Conservation (phyloP, 2,113 vertebrate species). For the Nettapus auritus region DNA sequence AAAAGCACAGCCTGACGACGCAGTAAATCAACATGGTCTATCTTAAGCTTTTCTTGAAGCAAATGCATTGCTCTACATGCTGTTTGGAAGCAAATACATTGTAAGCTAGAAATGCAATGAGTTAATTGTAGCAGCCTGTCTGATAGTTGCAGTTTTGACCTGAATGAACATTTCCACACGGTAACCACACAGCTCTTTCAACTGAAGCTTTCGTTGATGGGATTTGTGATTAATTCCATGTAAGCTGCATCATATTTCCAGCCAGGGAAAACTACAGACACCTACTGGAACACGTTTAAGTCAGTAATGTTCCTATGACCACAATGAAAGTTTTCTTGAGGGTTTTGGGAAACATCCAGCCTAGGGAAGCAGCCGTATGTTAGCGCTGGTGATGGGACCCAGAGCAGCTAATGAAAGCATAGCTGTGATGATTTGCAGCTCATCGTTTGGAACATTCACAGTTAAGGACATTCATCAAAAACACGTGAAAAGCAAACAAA, state of each 20-base stretch:
- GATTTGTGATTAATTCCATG: background rate
- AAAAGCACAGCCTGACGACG: background rate
- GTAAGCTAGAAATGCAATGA: background rate
- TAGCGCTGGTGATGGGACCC: background rate
- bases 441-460: background rate
- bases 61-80: background rate
- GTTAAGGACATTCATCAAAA: background rate
- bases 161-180: background rate
- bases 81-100: background rate
- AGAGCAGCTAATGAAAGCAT: background rate
- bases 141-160: background rate
- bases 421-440: background rate
- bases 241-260: background rate
- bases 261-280: background rate
- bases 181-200: background rate
- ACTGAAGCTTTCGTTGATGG: background rate
- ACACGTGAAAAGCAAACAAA: background rate
- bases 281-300: background rate
- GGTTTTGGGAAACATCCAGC: background rate
- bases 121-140: background rate
- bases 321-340: background rate
- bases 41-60: background rate
- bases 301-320: background rate
- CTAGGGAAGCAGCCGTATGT: background rate
- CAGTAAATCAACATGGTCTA: background rate